These are phyloP conservation scores for Trematomus bernacchii DNA, from an alignment of 2,797 vertebrate genomes.

Conservation along the genomic window DNA sequence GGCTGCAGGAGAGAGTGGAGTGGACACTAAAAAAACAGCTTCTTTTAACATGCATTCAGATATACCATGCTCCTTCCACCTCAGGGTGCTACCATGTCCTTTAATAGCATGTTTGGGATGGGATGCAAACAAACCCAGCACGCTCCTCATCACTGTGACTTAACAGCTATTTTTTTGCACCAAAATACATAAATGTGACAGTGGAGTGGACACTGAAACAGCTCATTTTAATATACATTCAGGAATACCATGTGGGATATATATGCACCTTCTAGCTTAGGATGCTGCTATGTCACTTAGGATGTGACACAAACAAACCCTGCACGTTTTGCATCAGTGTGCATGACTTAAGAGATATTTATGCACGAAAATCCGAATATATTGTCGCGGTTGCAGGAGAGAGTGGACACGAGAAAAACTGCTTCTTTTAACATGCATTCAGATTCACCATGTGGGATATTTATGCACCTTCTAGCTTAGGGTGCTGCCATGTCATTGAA, in stretches of 20 bases:
- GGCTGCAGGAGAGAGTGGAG: slow-evolving; percentile 68
- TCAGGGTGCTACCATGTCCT: slow-evolving; percentile 28
- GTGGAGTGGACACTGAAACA: no score
- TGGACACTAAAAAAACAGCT: slow-evolving; percentile 54
- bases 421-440: slow-evolving; percentile 30
- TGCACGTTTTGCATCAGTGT: no score
- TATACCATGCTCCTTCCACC: not conserved
- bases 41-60: slow-evolving; percentile 36
- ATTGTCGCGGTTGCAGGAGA: slow-evolving; percentile 72
- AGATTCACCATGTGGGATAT: slow-evolving; percentile 17
- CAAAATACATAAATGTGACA: no score
- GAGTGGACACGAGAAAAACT: slow-evolving; percentile 45
- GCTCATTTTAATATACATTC: no score
- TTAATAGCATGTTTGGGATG: slow-evolving; percentile 32
- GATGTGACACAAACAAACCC: no score
- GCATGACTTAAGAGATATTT: no score
- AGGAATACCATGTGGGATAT: no score
- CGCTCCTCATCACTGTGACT: slow-evolving; percentile 31
- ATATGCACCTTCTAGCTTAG: no score
- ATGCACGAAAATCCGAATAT: no score
- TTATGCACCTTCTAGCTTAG: slow-evolving; percentile 63
- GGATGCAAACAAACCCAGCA: slow-evolving; percentile 53
- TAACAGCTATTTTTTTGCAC: slow-evolving; percentile 1
- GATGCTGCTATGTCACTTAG: no score
- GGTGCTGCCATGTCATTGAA: slow-evolving; percentile 29